Percentiles rank a stretch among this genome's conserved stretches.
Conservation (phyloP, 2,113 vertebrate species). For the Paramormyrops kingsleyae region DNA sequence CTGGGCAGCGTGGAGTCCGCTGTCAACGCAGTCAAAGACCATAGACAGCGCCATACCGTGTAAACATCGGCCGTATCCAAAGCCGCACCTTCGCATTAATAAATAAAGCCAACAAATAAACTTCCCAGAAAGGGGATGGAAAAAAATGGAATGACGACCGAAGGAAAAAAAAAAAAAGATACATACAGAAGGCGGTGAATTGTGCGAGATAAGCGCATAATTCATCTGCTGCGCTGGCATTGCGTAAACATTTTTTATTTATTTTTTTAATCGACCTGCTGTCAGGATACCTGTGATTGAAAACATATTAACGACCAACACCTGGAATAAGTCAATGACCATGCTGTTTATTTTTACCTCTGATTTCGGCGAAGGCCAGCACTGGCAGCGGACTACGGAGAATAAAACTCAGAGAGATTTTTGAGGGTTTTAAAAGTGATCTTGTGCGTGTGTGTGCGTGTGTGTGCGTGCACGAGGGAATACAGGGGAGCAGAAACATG, state of each 20-base stretch:
- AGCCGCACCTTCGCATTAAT: background rate
- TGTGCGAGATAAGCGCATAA: background rate
- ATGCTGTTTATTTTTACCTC: background rate
- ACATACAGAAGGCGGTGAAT: background rate
- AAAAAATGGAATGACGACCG: background rate
- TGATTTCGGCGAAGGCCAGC: background rate
- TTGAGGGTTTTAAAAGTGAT: conserved; percentile 2
- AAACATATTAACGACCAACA: background rate
- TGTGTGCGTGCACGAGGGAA: background rate
- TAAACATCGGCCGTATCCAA: background rate
- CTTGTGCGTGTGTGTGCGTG: too few species aligned
- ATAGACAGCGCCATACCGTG: background rate
- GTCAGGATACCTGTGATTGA: conserved; percentile 5
- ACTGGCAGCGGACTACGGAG: background rate
- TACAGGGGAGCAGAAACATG: background rate
- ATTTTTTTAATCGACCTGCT: background rate
- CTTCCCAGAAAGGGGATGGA: background rate
- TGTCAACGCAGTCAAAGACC: background rate
- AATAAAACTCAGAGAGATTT: background rate
- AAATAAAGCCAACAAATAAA: background rate
- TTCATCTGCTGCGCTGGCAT: background rate
- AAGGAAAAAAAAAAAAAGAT: background rate
- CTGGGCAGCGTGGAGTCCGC: background rate
- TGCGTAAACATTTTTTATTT: background rate
- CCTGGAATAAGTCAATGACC: background rate